Evolutionary conservation across 2,113 vertebrate species (phyloP).

Genomic region (Malurus elegans): DNA sequence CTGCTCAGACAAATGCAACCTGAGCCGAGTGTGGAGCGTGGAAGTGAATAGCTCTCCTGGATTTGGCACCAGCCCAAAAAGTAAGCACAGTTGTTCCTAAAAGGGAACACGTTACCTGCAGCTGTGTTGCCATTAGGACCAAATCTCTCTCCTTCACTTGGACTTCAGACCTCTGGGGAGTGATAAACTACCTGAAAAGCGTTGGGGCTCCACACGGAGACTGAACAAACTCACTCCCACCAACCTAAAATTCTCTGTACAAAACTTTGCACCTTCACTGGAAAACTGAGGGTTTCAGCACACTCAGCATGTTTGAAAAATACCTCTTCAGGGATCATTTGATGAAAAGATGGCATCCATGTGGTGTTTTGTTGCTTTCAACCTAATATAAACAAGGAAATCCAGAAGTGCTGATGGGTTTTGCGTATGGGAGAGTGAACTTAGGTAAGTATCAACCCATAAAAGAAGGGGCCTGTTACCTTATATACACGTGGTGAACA

Average conservation of each 20-base stretch:
- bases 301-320: background rate
- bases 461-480: background rate
- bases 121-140: background rate
- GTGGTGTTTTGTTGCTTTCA: background rate
- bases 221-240: background rate
- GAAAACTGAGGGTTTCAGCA: background rate
- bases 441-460: background rate
- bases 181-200: background rate
- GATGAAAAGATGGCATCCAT: background rate
- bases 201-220: rapidly evolving
- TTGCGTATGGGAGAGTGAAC: background rate
- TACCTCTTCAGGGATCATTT: background rate
- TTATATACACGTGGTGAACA: background rate
- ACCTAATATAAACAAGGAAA: background rate
- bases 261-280: background rate
- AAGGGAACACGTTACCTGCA: background rate
- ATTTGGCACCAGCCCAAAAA: background rate
- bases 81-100: background rate
- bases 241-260: background rate
- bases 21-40: rapidly evolving
- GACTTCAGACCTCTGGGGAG: background rate
- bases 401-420: background rate
- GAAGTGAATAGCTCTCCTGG: background rate
- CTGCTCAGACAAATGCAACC: background rate
- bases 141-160: background rate